Evolutionary conservation across 2,113 vertebrate species (phyloP).

Genomic region (Cryptoleucopteryx plumbea): DNA sequence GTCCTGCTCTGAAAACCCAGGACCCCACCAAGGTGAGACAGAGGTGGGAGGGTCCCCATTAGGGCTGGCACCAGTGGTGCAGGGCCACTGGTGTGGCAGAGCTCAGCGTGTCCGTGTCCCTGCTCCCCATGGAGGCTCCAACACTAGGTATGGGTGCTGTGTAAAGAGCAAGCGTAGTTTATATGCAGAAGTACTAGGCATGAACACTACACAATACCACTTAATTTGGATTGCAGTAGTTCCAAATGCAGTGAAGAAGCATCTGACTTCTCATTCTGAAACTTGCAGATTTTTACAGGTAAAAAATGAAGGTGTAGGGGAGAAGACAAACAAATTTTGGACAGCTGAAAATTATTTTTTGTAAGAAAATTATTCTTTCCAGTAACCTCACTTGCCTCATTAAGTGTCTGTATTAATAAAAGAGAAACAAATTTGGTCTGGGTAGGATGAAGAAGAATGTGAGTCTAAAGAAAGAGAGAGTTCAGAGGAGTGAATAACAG

Average conservation of each 20-base stretch:
- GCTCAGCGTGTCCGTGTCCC: not conserved
- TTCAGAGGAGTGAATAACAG: not conserved
- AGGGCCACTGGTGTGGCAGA: not conserved
- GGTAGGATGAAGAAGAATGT: conserved; percentile 1
- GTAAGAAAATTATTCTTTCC: not conserved
- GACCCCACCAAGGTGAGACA: not conserved
- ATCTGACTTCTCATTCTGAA: not conserved
- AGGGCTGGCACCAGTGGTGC: not conserved
- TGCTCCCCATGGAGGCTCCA: not conserved
- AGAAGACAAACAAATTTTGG: not conserved
- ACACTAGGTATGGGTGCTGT: not conserved
- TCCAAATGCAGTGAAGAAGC: not conserved
- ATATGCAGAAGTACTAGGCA: not conserved
- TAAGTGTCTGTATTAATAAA: not conserved
- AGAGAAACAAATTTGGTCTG: not conserved
- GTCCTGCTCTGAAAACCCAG: not conserved
- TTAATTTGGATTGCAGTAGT: not conserved
- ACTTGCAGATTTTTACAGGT: not conserved
- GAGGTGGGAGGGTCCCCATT: not conserved
- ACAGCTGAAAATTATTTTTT: not conserved
- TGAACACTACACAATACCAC: not conserved
- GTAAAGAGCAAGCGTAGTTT: not conserved
- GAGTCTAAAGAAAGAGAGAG: not conserved
- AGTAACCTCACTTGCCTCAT: not conserved
- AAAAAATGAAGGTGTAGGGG: not conserved